Evolutionary conservation across 2,797 vertebrate genomes (phyloP).

Genomic region (Chiroxiphia lanceolata): DNA sequence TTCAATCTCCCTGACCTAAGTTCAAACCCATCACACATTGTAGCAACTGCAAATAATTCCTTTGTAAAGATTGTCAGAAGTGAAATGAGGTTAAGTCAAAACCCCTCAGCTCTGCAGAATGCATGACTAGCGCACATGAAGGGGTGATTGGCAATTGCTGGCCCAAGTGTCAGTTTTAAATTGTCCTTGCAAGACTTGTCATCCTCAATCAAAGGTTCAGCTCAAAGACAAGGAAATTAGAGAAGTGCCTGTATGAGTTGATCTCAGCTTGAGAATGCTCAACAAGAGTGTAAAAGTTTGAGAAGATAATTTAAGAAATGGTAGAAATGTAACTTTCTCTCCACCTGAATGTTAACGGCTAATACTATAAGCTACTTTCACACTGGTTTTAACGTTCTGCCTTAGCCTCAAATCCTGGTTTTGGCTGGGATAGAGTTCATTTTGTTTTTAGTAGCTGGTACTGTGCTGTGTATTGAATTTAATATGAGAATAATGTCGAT

Average conservation of each 20-base stretch:
- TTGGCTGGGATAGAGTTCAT: neutral
- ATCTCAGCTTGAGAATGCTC: conserved; percentile 19
- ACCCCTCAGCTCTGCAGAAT: conserved; percentile 4
- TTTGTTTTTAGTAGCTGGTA: neutral
- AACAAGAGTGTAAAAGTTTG: neutral
- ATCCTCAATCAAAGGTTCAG: conserved; percentile 41
- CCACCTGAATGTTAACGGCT: neutral
- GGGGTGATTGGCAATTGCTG: conserved; percentile 53
- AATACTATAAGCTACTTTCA: neutral
- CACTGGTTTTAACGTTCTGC: neutral
- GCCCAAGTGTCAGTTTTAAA: conserved; percentile 57
- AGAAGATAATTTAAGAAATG: neutral
- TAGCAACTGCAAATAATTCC: conserved; percentile 62
- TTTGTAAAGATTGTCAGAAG: conserved; percentile 64
- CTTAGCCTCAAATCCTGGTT: neutral
- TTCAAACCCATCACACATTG: conserved; percentile 58
- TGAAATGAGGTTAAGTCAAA: conserved; percentile 55
- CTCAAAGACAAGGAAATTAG: conserved; percentile 43
- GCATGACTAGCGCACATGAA: neutral
- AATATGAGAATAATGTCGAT: neutral
- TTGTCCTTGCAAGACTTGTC: conserved; percentile 55
- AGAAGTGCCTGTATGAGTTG: neutral
- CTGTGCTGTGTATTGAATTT: neutral
- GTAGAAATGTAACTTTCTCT: neutral
- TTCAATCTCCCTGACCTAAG: conserved; percentile 58